phyloP scores from a whole-genome alignment of 2,113 vertebrate genomes.

The Pagrus major region DNA sequence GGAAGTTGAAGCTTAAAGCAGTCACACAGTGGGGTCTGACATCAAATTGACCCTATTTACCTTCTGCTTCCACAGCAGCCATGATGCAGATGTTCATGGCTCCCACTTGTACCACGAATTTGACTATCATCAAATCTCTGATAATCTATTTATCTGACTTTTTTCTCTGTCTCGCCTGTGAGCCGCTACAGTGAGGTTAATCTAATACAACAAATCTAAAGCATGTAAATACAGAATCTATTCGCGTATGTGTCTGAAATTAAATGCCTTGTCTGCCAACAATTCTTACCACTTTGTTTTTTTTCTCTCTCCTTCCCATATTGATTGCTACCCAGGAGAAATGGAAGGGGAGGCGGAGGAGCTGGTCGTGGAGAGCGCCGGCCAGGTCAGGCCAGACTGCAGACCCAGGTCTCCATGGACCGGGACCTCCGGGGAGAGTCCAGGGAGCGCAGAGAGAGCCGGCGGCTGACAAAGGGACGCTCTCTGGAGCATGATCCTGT shows the following conservation, averaged over 20 bases:
- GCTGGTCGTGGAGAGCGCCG: slow-evolving; percentile 85
- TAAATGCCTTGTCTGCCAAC: not conserved
- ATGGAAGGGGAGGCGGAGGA: slow-evolving; percentile 85
- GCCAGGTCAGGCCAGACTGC: slow-evolving; percentile 79
- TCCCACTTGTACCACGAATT: too few relatives aligned
- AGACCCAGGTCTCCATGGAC: slow-evolving; percentile 87
- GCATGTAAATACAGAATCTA: not conserved
- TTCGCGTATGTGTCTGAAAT: not conserved
- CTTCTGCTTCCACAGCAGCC: too few relatives aligned
- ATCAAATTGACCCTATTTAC: not conserved
- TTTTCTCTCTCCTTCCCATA: not conserved
- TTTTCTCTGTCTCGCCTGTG: too few relatives aligned
- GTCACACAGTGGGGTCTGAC: not conserved
- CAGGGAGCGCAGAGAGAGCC: slow-evolving; percentile 89
- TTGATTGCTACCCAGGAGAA: slow-evolving; percentile 85
- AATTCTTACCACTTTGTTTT: too few relatives aligned
- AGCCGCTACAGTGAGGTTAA: not conserved
- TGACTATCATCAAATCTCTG: too few relatives aligned
- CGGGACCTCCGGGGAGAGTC: slow-evolving; percentile 85
- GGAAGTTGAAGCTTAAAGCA: not conserved
- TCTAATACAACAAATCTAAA: not conserved
- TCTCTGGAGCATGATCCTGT: slow-evolving; percentile 91
- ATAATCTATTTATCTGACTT: too few relatives aligned
- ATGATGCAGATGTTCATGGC: too few relatives aligned
- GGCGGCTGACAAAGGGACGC: slow-evolving; percentile 90